These are phyloP conservation scores for Drosophila suzukii DNA, from an alignment of 1,140 invertebrate genomes.

Conservation along the genomic window DNA sequence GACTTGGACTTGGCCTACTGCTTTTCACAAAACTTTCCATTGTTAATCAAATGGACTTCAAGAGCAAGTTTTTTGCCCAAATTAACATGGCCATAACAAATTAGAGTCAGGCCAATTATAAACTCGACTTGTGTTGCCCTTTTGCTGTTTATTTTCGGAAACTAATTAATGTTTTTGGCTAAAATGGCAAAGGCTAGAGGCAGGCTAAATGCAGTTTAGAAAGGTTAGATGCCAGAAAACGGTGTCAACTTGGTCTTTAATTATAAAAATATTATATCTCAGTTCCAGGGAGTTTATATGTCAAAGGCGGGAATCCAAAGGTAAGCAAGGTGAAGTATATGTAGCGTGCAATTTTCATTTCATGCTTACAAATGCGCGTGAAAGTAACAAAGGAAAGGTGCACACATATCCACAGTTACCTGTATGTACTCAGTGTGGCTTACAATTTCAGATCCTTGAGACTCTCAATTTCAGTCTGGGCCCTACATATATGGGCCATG, in stretches of 20 bases:
- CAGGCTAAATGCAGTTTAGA: conserved; percentile 13
- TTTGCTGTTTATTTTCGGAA: conserved; percentile 36
- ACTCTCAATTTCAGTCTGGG: conserved; percentile 43
- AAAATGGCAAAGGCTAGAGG: conserved; percentile 7
- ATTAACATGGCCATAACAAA: conserved; percentile 66
- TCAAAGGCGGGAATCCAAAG: not conserved
- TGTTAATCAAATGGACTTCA: conserved; percentile 70
- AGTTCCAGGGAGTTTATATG: not conserved
- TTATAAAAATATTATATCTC: not conserved
- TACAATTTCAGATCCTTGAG: conserved; percentile 56
- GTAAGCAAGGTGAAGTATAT: conserved; percentile 9
- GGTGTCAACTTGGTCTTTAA: conserved; percentile 7
- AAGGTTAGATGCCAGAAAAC: conserved; percentile 6
- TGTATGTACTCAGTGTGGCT: conserved; percentile 36
- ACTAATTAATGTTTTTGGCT: conserved; percentile 62
- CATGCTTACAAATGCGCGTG: conserved; percentile 47
- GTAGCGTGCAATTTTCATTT: conserved; percentile 40
- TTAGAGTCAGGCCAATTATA: conserved; percentile 10
- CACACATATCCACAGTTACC: conserved; percentile 10
- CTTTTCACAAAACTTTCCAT: conserved; percentile 52
- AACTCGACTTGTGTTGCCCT: conserved; percentile 6
- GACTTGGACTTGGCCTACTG: conserved; percentile 46
- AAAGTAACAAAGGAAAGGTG: conserved; percentile 38
- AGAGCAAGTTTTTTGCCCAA: conserved; percentile 59
- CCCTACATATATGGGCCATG: conserved; percentile 13